Evolutionary conservation across 2,888 invertebrate genomes (phyloP), one percentile per base, ranked within the genome.

Genomic region (Tachina fera): DNA sequence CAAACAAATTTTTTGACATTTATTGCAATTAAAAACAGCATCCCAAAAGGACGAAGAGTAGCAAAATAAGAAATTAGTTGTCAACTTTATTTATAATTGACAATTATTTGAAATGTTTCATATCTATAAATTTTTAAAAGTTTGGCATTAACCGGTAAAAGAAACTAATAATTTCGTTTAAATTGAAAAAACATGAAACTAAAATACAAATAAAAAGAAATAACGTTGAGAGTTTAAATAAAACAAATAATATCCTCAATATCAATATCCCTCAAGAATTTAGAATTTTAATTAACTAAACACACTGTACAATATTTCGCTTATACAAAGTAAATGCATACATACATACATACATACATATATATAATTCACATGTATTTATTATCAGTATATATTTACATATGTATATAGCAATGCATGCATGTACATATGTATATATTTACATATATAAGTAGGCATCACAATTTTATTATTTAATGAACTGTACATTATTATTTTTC

Each of bases 401-500:
- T 22, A 22, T 22, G 22, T 31, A 31, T 31, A 31, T 31, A 31
- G 31, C 5, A 31, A 58, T 13, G 31, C 31, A 58, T 19, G 3
- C 31, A 58, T 1, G 6, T 14, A 13, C 14, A 31, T 58, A 8
- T 58, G 13, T 22, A 13, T 31, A 8, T 6, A 19, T 14, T 1
- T 39, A 45, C 10, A 9, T 71, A 47, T 16, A 16, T 16, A 49
- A 51, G 51, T 51, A 51, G 31, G 63, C 67, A 65, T 63, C 51
- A 70, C 22, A 67, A 71, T 86, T 86, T 86, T 75, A 70, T 83
- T 86, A 84, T 87, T 87, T 87, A 87, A 84, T 87, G 86, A 87
- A 87, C 86, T 87, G 86, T 78, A 86, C 72, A 85, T 82, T 85
- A 83, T 83, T 76, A 76, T 86, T 86, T 83, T 74, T 75, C 61